phyloP scores from a whole-genome alignment of 2,113 vertebrate genomes.

The Ceyx melanurus region DNA sequence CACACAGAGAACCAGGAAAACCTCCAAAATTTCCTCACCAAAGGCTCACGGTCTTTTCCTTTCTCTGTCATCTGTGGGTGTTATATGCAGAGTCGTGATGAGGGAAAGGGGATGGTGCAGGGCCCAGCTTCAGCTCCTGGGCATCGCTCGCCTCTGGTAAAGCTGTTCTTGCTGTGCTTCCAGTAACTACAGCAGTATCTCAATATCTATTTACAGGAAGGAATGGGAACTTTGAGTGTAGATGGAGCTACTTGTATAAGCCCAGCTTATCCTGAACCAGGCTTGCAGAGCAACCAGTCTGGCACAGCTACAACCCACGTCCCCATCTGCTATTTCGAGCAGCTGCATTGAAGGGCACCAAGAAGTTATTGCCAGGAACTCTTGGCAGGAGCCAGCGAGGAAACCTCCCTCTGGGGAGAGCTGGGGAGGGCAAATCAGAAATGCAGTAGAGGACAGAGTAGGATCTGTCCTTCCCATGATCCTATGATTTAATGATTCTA shows the following conservation, averaged over 20 bases:
- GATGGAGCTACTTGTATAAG: background rate
- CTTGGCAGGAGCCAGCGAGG: constrained; percentile 20
- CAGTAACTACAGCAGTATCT: background rate
- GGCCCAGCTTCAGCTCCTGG: background rate
- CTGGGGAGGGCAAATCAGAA: constrained; percentile 17
- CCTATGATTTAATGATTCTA: too few relatives aligned
- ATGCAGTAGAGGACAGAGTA: background rate
- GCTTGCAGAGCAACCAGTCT: constrained; percentile 24
- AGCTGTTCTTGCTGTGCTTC: background rate
- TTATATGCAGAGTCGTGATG: background rate
- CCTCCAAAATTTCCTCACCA: background rate
- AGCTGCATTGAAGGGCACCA: constrained; percentile 48
- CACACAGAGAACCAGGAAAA: background rate
- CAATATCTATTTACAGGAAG: background rate
- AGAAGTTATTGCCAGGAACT: constrained; percentile 47
- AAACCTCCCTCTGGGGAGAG: constrained; percentile 18
- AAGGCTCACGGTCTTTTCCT: background rate
- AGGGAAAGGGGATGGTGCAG: background rate
- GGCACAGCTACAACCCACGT: constrained; percentile 30
- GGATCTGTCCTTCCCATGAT: background rate
- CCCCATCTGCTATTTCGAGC: constrained; percentile 52
- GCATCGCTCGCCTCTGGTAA: background rate
- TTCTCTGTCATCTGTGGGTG: background rate
- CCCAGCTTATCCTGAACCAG: background rate
- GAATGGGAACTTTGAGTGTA: background rate